Percentiles rank a stretch among this genome's conserved stretches.
These are phyloP conservation scores for Salvelinus namaycush DNA, from an alignment of 2,113 vertebrate species.

Conservation along the genomic window DNA sequence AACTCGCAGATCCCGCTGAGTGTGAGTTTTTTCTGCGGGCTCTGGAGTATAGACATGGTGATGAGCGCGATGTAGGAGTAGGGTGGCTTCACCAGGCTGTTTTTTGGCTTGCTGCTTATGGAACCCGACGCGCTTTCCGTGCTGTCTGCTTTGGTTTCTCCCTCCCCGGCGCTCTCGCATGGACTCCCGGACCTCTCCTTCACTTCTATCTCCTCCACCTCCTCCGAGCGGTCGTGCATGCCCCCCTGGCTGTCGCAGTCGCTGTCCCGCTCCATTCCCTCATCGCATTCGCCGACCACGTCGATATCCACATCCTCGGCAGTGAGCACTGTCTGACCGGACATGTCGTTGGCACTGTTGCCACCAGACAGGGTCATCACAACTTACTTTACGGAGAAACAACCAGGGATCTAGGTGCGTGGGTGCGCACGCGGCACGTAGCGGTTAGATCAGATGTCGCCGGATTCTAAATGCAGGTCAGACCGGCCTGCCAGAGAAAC, in stretches of 20 bases:
- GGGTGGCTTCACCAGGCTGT: constrained; percentile 94
- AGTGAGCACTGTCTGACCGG: constrained; percentile 89
- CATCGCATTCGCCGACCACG: constrained; percentile 94
- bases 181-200: constrained; percentile 73
- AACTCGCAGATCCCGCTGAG: constrained; percentile 98
- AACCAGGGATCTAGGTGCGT: constrained; percentile 46
- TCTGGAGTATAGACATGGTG: constrained; percentile 97
- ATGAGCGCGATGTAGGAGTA: constrained; percentile 98
- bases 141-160: constrained; percentile 74
- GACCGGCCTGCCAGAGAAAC: constrained; percentile 55
- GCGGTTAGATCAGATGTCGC: constrained; percentile 49
- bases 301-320: constrained; percentile 96
- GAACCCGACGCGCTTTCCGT: constrained; percentile 65
- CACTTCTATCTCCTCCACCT: constrained; percentile 72
- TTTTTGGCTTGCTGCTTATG: constrained; percentile 86
- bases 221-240: constrained; percentile 73
- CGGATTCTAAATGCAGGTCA: constrained; percentile 38
- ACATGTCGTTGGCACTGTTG: constrained; percentile 89
- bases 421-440: constrained; percentile 7
- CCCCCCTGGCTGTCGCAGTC: constrained; percentile 81
- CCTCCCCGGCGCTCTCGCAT: constrained; percentile 77
- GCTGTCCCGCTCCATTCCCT: constrained; percentile 84
- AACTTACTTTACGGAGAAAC: constrained; percentile 61
- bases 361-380: constrained; percentile 94
- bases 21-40: constrained; percentile 94